Evolutionary conservation across 2,797 vertebrate genomes (phyloP).

Genomic region (Lutjanus campechanus): DNA sequence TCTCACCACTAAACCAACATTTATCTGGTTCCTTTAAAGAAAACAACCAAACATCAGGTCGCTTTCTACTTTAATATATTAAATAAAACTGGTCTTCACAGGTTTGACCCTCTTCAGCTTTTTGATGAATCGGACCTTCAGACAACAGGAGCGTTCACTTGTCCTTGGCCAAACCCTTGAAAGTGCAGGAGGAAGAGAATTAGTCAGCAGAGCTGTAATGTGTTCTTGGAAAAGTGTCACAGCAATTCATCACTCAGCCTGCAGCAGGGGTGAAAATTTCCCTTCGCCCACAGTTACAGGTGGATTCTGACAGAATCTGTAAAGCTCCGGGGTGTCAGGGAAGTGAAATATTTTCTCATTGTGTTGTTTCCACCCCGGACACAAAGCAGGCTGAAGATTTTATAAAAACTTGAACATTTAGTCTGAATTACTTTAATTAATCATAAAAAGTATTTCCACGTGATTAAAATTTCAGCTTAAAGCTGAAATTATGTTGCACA

Average conservation of each 20-base stretch:
- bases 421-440: too few relatives aligned
- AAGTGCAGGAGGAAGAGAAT: not conserved
- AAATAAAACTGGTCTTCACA: not conserved
- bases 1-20: not conserved
- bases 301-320: too few relatives aligned
- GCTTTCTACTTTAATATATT: not conserved
- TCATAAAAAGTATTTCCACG: too few relatives aligned
- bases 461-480: too few relatives aligned
- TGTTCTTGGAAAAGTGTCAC: not conserved
- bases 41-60: not conserved
- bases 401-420: too few relatives aligned
- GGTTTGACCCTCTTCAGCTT: not conserved
- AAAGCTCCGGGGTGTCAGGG: too few relatives aligned
- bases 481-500: too few relatives aligned
- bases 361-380: too few relatives aligned
- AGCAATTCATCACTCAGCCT: not conserved
- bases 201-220: not conserved
- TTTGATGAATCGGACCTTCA: not conserved
- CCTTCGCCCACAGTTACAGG: too few relatives aligned
- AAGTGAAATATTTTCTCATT: too few relatives aligned
- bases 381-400: too few relatives aligned
- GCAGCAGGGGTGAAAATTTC: too few relatives aligned
- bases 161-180: not conserved
- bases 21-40: not conserved
- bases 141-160: fast-evolving